Evolutionary conservation across 2,113 vertebrate species (phyloP), one percentile per base, ranked within the genome.

Genomic region (Austrofundulus limnaeus): DNA sequence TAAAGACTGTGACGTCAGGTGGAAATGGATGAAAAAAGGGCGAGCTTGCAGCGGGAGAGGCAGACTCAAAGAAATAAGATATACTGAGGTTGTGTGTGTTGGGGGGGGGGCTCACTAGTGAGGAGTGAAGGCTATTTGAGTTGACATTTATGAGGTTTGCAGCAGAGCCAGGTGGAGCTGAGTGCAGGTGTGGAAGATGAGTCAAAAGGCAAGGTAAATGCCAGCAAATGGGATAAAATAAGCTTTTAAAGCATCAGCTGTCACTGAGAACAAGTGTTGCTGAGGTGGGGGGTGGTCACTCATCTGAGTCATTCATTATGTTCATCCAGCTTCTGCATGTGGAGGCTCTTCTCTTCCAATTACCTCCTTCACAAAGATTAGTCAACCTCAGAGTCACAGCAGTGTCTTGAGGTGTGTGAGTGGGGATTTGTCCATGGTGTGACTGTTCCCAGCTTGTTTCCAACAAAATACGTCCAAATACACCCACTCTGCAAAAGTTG

Each of bases 241-340:
- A 52, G 70, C 53, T 72, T 75, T 75, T 51, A 74, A 85, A 23
- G 53, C 48, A 56, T 76, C 70, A 68, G 41, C 60, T 83, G 67
- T 83, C 54, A 59, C 25, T 4, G 48, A 75, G 74, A 59, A 59
- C 23, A 43, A 51, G 42, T 61, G 64, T 57, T 64, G 53, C 41
- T 61, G 19, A 16, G 59, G 31, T 11, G 61, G 59, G n/a, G 15
- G 74, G 73, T 41, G 72, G 67, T 60, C 81, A 54, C 50, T 79
- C n/a, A 11, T 80, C 43, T 86, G 80, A 86, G 62, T 83, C 73
- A 83, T 75, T 74, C 21, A 55, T 67, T 77, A 75, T 59, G 50
- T 77, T 68, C 57, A 46, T 23, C 34, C 65, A 68, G 55, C 51
- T 52, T 63, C 47, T 39, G 17, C 20, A 17, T n/a, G 21, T 48